Conservation (phyloP, 37 sponge, comb jelly and placozoan genomes). For the Spongilla lacustris region DNA sequence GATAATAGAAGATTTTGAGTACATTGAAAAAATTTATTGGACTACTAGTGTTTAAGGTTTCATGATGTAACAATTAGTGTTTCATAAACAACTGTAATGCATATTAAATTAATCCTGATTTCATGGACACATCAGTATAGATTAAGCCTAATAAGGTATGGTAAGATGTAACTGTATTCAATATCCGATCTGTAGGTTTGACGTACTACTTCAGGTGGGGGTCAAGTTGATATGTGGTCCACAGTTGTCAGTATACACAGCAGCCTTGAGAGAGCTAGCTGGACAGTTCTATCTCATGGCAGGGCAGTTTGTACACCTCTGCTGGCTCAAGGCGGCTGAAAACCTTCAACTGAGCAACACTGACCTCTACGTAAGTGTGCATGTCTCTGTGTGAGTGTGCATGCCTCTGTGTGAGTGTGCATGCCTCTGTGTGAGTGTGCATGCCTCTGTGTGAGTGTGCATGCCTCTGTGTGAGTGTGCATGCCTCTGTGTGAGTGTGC, state of each 20-base stretch:
- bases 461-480: slow-evolving; percentile 16
- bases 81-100: no score
- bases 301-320: neutral
- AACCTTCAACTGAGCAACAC: slow-evolving; percentile 4
- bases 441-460: slow-evolving; percentile 41
- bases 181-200: slow-evolving; percentile 23
- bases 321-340: neutral
- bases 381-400: slow-evolving; percentile 5
- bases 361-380: slow-evolving; percentile 20
- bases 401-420: slow-evolving; percentile 7
- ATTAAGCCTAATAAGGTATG: no score
- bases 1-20: no score
- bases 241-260: neutral
- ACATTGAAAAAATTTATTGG: no score
- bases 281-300: slow-evolving; percentile 52
- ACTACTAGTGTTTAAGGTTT: no score
- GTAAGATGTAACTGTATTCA: no score
- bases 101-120: no score
- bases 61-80: no score
- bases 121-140: no score
- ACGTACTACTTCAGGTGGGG: slow-evolving; percentile 17
- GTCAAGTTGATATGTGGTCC: neutral
- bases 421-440: slow-evolving; percentile 18
- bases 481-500: no score
- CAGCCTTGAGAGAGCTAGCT: slow-evolving; percentile 41